Evolutionary conservation across 1,140 invertebrate species (phyloP), one percentile per base, ranked within the genome.

Genomic region (Macrostomum lignano): DNA sequence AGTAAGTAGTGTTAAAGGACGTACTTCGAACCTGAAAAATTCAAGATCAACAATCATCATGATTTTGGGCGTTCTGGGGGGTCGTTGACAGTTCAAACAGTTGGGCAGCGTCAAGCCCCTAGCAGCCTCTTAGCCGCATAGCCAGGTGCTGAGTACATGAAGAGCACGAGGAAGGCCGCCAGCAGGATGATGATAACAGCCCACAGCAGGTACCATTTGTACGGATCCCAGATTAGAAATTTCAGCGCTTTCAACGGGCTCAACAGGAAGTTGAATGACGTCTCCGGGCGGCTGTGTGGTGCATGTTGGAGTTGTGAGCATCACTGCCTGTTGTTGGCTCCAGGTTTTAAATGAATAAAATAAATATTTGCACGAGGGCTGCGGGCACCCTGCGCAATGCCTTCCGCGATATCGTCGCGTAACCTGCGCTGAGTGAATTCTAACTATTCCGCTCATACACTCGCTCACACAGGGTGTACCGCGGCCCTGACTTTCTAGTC

Each of bases 251-350:
- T 81, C 23, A 79, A 53, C 1, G 76, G 77, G 55, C 79, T 81
- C 40, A 81, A 53, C 52, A 81, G 74, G 75, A 75, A 82, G 66
- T 81, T 74, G 50, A 84, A 84, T 0, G 74, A 78, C 3, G 73
- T 69, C 49, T 81, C 76, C 1, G 77, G 76, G 7, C 76, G 75
- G 49, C 75, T 82, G 65, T 36, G 68, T 65, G 38, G 2, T 10
- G 17, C 7, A 13, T 11, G 24, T 21, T 13, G n/a, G 20, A 6
- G 6, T 7, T 21, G 7, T 4, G 24, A 14, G 6, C 5, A 32
- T 24, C 11, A 6, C 20, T 21, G 20, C 24, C 24, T 10, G 7
- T n/a, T n/a, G n/a, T n/a, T n/a, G n/a, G n/a, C n/a, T n/a, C n/a
- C n/a, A n/a, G n/a, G n/a, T n/a, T n/a, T n/a, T n/a, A n/a, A n/a